A percentile compares a stretch with the other conserved stretches of the same genome.
Conservation (phyloP, 2,797 vertebrate genomes). For the Lepus oiostolus region DNA sequence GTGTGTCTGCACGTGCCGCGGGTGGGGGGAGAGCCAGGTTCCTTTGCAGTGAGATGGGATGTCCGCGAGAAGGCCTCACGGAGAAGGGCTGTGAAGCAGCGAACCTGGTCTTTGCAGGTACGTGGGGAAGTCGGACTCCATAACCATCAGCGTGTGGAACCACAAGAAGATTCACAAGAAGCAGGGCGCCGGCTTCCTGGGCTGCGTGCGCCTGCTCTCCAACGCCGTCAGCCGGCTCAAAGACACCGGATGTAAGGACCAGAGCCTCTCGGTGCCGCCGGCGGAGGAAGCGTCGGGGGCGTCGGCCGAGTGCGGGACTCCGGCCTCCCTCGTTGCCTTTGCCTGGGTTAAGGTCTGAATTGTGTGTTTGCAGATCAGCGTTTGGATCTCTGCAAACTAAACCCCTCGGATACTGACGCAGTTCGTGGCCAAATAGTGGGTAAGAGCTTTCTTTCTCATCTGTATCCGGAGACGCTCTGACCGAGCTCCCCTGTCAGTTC, state of each 20-base stretch:
- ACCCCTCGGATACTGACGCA: conserved; percentile 97
- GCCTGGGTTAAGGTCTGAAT: conserved; percentile 85
- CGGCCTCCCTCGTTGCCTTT: conserved; percentile 56
- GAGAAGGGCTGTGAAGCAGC: too few species aligned
- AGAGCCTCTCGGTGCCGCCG: conserved; percentile 21
- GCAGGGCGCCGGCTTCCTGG: conserved; percentile 98
- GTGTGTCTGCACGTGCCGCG: not conserved
- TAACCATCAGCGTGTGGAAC: conserved; percentile 99
- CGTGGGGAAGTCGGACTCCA: conserved; percentile 98
- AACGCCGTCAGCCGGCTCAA: conserved; percentile 98
- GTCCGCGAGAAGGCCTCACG: not conserved
- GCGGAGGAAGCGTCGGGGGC: conserved; percentile 45
- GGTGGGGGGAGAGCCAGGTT: not conserved
- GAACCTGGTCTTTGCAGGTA: conserved; percentile 89
- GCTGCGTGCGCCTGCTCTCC: conserved; percentile 97
- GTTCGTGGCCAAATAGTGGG: conserved; percentile 99
- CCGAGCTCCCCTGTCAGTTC: conserved; percentile 46
- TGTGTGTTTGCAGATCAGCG: conserved; percentile 95
- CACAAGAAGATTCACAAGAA: conserved; percentile 99
- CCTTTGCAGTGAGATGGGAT: not conserved
- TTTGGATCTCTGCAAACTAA: conserved; percentile 99
- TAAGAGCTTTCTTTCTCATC: conserved; percentile 88
- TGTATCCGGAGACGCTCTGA: conserved; percentile 74
- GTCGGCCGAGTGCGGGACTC: conserved; percentile 60
- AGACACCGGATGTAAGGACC: conserved; percentile 97